Evolutionary conservation across 2,888 invertebrate genomes (phyloP), one percentile per base, ranked within the genome.

Genomic region (Miltochrista miniata): DNA sequence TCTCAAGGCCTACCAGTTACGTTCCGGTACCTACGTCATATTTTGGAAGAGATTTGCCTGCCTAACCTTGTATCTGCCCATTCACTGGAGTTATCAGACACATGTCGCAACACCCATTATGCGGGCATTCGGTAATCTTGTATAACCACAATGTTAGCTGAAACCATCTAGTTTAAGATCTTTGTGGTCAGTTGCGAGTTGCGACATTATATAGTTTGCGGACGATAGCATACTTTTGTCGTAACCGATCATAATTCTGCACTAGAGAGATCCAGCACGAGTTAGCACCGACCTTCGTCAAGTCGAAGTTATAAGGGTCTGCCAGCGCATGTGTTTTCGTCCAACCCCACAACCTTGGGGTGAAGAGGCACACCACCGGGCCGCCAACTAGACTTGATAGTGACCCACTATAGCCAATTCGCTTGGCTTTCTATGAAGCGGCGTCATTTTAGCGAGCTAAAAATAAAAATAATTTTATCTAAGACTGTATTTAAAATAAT

Each of bases 121-220:
- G 12, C 18, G 13, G 18, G 8, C 29, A 15, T 43, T 38, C 42
- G 37, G 36, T 31, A 31, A 42, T 38, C 37, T n/a, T 42, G 37
- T 11, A 38, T 37, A 48, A 48, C 48, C 41, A 15, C 48, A 42
- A 18, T 9, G 9, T 45, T 36, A 14, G n/a, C 9, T 35, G 34
- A 46, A 13, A 18, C 7, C 18, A 34, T 41, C 40, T 24, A 24
- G 35, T 47, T 14, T 30, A 15, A 41, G 18, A 9, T 29, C 10
- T n/a, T 11, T 37, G 30, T 24, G 24, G 24, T 34, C 13, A 39
- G 39, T 46, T 39, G 24, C 38, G 8, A 10, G n/a, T n/a, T n/a
- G n/a, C n/a, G 24, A 34, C 14, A 9, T n/a, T n/a, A n/a, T n/a
- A 12, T 24, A 12, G 18, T 29, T 35, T 35, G 7, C 2, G 1